Percentiles rank a stretch among this genome's conserved stretches.
phyloP scores from a whole-genome alignment of 2,113 vertebrate species.

The Chiloscyllium plagiosum region DNA sequence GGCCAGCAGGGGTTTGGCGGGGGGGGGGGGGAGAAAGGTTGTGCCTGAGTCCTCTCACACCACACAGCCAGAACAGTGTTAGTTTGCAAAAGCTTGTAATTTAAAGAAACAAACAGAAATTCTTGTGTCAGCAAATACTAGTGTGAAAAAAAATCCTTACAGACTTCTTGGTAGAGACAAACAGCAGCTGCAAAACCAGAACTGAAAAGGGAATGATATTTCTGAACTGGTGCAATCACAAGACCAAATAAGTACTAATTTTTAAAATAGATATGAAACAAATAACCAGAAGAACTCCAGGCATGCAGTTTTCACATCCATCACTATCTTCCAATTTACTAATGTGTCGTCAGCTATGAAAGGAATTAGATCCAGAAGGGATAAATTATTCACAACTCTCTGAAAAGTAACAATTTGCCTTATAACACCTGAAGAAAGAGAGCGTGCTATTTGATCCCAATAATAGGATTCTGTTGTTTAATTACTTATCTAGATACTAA shows the following conservation, averaged over 20 bases:
- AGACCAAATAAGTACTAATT: conserved; percentile 57
- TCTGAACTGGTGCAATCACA: conserved; percentile 57
- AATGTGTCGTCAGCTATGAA: not conserved
- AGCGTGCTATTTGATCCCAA: conserved; percentile 46
- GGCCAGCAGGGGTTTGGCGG: too few species aligned
- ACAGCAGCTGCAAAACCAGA: conserved; percentile 57
- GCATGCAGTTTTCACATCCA: not conserved
- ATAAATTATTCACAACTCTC: too few species aligned
- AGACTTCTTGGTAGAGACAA: conserved; percentile 54
- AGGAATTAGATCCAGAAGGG: not conserved
- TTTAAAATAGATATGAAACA: conserved; percentile 38
- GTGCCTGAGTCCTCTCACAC: conserved; percentile 56
- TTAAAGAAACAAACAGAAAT: conserved; percentile 53
- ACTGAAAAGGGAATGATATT: conserved; percentile 64
- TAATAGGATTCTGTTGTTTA: conserved; percentile 54
- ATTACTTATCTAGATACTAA: conserved; percentile 58
- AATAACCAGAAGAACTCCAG: not conserved
- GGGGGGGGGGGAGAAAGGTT: too few species aligned
- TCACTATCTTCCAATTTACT: not conserved
- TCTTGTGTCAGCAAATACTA: conserved; percentile 58
- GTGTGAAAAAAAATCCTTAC: conserved; percentile 60
- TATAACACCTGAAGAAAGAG: not conserved
- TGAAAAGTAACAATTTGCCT: conserved; percentile 9
- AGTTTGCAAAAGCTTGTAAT: conserved; percentile 55
- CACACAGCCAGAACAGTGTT: conserved; percentile 55